Evolutionary conservation across 2,888 invertebrate species (phyloP).

Genomic region (Cylloceria caligata): DNA sequence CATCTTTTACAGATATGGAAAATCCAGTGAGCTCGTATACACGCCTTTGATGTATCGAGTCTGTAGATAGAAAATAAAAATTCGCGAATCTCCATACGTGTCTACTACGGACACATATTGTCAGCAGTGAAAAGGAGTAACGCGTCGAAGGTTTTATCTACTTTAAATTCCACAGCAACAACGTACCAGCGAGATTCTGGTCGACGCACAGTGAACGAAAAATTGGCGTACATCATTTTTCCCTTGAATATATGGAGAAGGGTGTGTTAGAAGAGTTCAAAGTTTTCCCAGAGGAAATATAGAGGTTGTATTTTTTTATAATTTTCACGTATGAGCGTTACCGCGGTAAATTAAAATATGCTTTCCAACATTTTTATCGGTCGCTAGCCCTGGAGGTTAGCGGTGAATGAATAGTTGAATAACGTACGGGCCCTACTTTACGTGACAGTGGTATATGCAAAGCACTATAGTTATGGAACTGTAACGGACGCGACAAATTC

Average conservation of each 20-base stretch:
- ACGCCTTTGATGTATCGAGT: constrained; percentile 33
- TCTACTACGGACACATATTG: constrained; percentile 1
- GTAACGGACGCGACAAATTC: constrained; percentile 9
- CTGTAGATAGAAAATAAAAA: constrained; percentile 28
- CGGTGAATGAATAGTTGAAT: constrained; percentile 9
- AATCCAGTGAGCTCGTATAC: constrained; percentile 20
- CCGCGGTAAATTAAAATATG: constrained; percentile 54
- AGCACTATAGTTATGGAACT: not conserved
- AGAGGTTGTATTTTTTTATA: constrained; percentile 3
- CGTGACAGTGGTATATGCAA: not conserved
- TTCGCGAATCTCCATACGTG: constrained; percentile 3
- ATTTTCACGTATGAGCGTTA: constrained; percentile 7
- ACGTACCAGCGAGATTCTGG: constrained; percentile 19
- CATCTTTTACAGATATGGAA: not conserved
- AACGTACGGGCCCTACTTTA: not conserved
- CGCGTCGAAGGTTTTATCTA: constrained; percentile 1
- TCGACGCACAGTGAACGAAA: constrained; percentile 49
- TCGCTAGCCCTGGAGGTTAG: not conserved
- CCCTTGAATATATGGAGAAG: not conserved
- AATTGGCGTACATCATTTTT: constrained; percentile 53
- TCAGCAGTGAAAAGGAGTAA: constrained; percentile 3
- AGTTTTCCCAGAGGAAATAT: not conserved
- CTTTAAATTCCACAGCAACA: constrained; percentile 34
- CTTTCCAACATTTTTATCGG: constrained; percentile 53
- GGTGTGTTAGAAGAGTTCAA: not conserved